phyloP scores from a whole-genome alignment of 2,113 vertebrate genomes.

The Eulemur macaco region DNA sequence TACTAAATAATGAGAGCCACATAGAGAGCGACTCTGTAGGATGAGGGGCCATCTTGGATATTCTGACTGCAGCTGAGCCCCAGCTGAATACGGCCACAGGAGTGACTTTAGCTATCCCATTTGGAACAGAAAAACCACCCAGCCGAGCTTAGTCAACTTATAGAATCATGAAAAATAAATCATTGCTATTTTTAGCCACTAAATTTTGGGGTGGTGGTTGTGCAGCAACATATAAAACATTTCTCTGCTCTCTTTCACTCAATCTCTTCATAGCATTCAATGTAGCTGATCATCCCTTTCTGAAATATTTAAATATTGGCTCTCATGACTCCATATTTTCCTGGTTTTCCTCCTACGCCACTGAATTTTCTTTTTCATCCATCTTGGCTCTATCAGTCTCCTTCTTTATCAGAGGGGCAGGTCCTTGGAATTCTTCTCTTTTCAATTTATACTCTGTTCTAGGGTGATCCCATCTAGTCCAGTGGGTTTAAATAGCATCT shows the following conservation, averaged over 20 bases:
- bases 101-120: background rate
- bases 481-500: background rate
- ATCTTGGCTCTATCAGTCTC: background rate
- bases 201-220: background rate
- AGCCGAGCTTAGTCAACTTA: background rate
- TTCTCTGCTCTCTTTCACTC: background rate
- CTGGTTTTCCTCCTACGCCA: background rate
- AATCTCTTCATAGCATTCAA: background rate
- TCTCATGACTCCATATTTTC: background rate
- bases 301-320: background rate
- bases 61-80: background rate
- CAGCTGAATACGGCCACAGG: background rate
- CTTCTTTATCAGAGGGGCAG: background rate
- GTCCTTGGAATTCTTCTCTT: background rate
- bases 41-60: background rate
- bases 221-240: background rate
- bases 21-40: background rate
- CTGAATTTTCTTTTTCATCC: background rate
- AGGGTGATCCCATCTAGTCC: background rate
- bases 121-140: background rate
- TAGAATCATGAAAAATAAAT: background rate
- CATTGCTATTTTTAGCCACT: background rate
- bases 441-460: background rate
- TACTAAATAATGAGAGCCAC: background rate
- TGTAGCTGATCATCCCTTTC: background rate